A percentile compares a stretch with the other conserved stretches of the same genome.
phyloP scores from a whole-genome alignment of 1,140 invertebrate species.

The Nephila pilipes region DNA sequence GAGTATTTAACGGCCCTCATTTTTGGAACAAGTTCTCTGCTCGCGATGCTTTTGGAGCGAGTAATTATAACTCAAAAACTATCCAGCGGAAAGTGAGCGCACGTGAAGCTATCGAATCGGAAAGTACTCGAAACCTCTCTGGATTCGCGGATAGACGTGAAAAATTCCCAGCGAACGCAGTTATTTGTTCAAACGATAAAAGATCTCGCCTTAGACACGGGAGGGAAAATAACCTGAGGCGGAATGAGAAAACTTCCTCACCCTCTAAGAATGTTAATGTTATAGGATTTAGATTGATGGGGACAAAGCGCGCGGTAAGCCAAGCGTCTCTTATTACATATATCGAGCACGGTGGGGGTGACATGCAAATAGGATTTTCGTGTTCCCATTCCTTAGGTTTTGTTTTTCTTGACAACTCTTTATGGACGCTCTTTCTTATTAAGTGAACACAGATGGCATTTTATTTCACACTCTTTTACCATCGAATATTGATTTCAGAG shows the following conservation, averaged over 20 bases:
- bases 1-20: neutral
- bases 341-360: slow-evolving; percentile 30
- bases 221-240: slow-evolving; percentile 42
- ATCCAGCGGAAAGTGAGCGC: slow-evolving; percentile 7
- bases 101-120: slow-evolving; percentile 21
- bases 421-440: neutral
- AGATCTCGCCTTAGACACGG: neutral
- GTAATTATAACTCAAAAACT: slow-evolving; percentile 48
- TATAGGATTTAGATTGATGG: slow-evolving; percentile 66
- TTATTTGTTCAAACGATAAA: slow-evolving; percentile 65
- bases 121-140: neutral
- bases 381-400: slow-evolving; percentile 40
- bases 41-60: neutral
- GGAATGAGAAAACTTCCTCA: slow-evolving; percentile 23
- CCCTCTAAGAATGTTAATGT: slow-evolving; percentile 52
- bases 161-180: slow-evolving; percentile 42
- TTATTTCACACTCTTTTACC: neutral
- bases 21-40: neutral
- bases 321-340: slow-evolving; percentile 63
- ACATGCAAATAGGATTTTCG: slow-evolving; percentile 72
- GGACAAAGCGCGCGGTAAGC: slow-evolving; percentile 9
- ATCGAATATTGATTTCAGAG: no score
- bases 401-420: slow-evolving; percentile 25
- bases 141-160: neutral
- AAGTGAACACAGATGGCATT: neutral